phyloP scores from a whole-genome alignment of 2,888 invertebrate genomes.

The Nephrotoma guestfalica region DNA sequence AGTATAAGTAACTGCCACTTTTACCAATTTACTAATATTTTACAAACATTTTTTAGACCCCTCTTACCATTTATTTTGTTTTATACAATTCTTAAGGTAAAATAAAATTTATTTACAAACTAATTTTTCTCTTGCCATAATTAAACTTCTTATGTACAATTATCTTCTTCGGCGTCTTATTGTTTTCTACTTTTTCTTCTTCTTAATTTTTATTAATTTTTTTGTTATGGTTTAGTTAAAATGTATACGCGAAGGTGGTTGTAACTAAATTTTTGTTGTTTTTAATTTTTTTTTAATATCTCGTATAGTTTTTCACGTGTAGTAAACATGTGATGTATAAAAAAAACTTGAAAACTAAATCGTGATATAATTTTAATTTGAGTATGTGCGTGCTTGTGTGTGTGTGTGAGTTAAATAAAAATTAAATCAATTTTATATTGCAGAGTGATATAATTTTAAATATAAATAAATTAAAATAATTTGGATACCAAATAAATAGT shows the following conservation, averaged over 20 bases:
- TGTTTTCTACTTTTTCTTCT: neutral
- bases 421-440: neutral
- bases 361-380: neutral
- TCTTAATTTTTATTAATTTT: neutral
- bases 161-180: neutral
- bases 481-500: neutral
- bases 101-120: neutral
- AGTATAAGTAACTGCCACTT: neutral
- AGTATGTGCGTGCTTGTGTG: too few species aligned
- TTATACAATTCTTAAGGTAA: neutral
- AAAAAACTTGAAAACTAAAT: neutral
- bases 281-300: neutral
- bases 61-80: neutral
- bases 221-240: neutral
- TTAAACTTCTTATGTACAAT: neutral
- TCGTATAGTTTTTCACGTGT: neutral
- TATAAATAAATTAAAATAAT: neutral
- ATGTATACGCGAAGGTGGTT: neutral
- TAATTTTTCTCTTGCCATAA: neutral
- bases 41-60: neutral
- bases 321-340: neutral
- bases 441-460: neutral
- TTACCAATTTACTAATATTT: neutral
- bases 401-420: neutral
- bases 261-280: neutral